These are phyloP conservation scores for Peromyscus polionotus DNA, from an alignment of 2,113 vertebrate species.

Conservation along the genomic window DNA sequence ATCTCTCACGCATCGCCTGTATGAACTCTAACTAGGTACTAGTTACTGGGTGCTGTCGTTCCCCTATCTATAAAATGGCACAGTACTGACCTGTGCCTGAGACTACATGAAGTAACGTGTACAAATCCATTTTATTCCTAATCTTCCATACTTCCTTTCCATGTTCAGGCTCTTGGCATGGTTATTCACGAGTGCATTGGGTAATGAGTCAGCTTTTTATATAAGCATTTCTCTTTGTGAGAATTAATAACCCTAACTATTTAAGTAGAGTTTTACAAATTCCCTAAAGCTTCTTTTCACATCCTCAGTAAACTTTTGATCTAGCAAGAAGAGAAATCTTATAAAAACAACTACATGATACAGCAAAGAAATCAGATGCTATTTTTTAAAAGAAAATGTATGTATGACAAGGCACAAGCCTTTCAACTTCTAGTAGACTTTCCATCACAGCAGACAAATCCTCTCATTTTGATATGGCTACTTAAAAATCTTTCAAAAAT, in stretches of 20 bases:
- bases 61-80: not conserved
- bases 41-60: not conserved
- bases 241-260: slow-evolving; percentile 57
- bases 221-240: slow-evolving; percentile 58
- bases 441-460: not conserved
- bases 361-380: not conserved
- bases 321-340: slow-evolving; percentile 55
- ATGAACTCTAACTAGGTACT: not conserved
- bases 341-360: not conserved
- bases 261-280: slow-evolving; percentile 55
- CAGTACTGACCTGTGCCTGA: not conserved
- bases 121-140: not conserved
- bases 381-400: slow-evolving; percentile 14
- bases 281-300: slow-evolving; percentile 4
- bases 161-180: not conserved
- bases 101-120: not conserved
- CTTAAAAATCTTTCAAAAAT: not conserved
- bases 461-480: not conserved
- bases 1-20: not conserved
- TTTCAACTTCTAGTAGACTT: slow-evolving; percentile 26
- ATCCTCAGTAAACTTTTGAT: not conserved
- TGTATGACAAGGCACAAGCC: slow-evolving; percentile 3
- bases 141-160: not conserved
- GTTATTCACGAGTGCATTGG: slow-evolving; percentile 15
- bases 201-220: slow-evolving; percentile 63